Conservation (phyloP, 2,797 vertebrate species). For the Menidia menidia region DNA sequence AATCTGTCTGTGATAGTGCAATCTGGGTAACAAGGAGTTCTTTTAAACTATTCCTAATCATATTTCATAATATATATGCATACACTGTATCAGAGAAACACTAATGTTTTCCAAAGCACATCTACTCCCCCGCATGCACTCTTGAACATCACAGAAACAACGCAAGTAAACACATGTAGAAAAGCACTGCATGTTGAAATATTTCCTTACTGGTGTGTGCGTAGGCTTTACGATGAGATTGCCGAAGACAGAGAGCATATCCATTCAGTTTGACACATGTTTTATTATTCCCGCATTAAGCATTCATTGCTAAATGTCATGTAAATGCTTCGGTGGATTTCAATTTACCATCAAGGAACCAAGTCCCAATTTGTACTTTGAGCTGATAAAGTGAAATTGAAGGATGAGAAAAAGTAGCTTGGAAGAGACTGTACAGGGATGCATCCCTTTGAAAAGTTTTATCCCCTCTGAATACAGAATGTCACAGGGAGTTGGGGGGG, state of each 20-base stretch:
- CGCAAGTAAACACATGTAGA: not conserved
- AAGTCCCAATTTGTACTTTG: conserved; percentile 75
- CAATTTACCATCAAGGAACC: conserved; percentile 74
- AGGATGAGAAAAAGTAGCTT: conserved; percentile 48
- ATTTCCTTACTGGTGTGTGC: conserved; percentile 20
- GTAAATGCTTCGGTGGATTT: conserved; percentile 80
- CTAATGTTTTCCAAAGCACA: conserved; percentile 11
- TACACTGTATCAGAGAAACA: conserved; percentile 8
- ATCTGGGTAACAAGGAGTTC: conserved; percentile 18
- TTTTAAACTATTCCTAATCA: conserved; percentile 19
- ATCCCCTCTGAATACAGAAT: conserved; percentile 62
- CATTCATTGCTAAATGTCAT: conserved; percentile 77
- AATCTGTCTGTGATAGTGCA: conserved; percentile 12
- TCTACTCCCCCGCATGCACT: conserved; percentile 1
- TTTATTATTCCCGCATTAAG: conserved; percentile 75
- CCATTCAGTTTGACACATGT: conserved; percentile 68
- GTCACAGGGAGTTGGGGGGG: conserved; percentile 32
- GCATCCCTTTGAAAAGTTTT: conserved; percentile 47
- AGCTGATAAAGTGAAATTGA: conserved; percentile 77
- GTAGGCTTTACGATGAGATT: conserved; percentile 50
- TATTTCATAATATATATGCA: conserved; percentile 16
- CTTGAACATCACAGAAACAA: not conserved
- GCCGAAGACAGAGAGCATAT: conserved; percentile 47
- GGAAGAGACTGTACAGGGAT: conserved; percentile 42
- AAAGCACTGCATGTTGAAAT: conserved; percentile 16